These are phyloP conservation scores for Pantherophis vulpinus DNA, from an alignment of 2,797 vertebrate genomes.

Conservation along the genomic window DNA sequence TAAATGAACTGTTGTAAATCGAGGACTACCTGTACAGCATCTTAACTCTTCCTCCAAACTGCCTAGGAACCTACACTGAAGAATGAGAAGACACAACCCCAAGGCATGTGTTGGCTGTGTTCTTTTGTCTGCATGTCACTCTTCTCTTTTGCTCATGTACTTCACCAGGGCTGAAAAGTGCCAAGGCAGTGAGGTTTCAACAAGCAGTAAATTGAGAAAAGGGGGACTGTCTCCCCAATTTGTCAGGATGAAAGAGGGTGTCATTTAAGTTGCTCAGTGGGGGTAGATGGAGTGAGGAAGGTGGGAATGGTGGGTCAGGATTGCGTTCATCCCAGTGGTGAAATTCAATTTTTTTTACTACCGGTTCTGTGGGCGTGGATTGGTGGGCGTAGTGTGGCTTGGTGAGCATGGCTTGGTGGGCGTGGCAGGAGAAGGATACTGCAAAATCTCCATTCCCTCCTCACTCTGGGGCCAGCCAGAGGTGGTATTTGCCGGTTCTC, in stretches of 20 bases:
- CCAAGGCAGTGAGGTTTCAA: not conserved
- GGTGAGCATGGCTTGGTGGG: too few relatives aligned
- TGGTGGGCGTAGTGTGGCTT: too few relatives aligned
- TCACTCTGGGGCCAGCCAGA: too few relatives aligned
- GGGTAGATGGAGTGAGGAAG: not conserved
- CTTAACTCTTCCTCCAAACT: not conserved
- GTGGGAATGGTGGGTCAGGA: not conserved
- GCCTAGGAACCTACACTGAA: not conserved
- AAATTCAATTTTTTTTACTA: too few relatives aligned
- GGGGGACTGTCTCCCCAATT: not conserved
- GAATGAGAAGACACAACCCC: not conserved
- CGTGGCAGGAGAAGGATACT: too few relatives aligned
- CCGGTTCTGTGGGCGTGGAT: too few relatives aligned
- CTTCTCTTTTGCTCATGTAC: not conserved
- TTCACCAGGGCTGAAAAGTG: not conserved
- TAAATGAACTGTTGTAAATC: not conserved
- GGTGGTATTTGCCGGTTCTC: too few relatives aligned
- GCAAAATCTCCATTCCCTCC: too few relatives aligned
- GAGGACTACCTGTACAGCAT: not conserved
- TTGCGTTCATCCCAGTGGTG: not conserved
- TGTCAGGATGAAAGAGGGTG: not conserved
- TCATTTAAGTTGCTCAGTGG: not conserved
- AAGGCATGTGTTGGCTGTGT: not conserved
- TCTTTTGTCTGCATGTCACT: not conserved
- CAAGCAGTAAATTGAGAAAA: not conserved